Evolutionary conservation across 2,113 vertebrate genomes (phyloP).

Genomic region (Tragelaphus imberbis): DNA sequence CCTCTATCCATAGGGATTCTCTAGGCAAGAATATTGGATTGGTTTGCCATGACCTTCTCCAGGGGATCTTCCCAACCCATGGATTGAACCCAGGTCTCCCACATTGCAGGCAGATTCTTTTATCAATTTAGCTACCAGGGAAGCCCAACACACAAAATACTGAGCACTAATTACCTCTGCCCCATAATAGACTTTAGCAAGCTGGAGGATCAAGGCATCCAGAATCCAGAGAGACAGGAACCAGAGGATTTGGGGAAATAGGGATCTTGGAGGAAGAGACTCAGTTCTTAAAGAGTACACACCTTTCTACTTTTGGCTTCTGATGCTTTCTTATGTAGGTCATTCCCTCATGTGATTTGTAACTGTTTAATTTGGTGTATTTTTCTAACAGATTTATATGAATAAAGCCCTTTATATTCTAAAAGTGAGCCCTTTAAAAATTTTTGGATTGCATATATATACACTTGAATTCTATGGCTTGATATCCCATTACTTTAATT

Average conservation of each 20-base stretch:
- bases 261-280: neutral
- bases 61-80: neutral
- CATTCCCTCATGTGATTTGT: neutral
- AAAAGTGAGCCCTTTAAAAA: neutral
- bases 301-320: neutral
- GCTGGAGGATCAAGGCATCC: neutral
- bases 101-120: neutral
- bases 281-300: neutral
- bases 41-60: neutral
- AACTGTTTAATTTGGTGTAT: neutral
- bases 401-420: neutral
- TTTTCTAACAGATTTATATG: neutral
- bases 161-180: neutral
- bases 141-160: neutral
- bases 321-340: neutral
- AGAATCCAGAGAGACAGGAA: neutral
- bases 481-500: neutral
- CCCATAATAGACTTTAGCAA: neutral
- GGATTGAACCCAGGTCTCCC: neutral
- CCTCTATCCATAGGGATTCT: neutral
- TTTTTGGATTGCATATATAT: neutral
- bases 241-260: neutral
- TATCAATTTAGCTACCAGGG: neutral
- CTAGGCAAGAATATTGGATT: neutral
- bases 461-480: neutral